Base-by-base conservation (phyloP, 2,888 invertebrate genomes). In the Scaptomyza caliginosa region DNA sequence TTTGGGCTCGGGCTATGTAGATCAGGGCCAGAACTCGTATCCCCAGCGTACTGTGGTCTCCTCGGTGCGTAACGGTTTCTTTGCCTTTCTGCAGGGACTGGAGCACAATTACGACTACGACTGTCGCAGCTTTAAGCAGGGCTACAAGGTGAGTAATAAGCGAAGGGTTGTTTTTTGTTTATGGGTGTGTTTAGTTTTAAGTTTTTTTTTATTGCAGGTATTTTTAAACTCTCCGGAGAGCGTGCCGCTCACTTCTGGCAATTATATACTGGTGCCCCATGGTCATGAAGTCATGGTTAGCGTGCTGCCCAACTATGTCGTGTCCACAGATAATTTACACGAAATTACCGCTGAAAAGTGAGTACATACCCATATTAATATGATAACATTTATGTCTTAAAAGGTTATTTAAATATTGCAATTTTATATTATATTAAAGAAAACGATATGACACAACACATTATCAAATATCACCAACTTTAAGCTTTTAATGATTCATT, bases 301-400 rank as follows among this genome's bases (percentile, higher is more conserved):
- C 16, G 93, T 95, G 17, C 93, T 94, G 90, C 95, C 95, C 5
- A 94, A 94, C 85, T 95, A 95, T 93, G 94, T 95, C 93, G 94
- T 94, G 10, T 95, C 95, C 0, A 94, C 94, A 1, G 92, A 93
- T 48, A 94, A 93, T 67, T 91, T 95, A 10, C 92, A 91, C 68
- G 92, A 92, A 51, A 95, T 95, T 75, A 92, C 68, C 3, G 81
- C 90, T 91, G 76, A 93, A 93, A 86, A 90, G 90, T 90, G 71
- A 71, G 76, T 38, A 40, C 34, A 16, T 42, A 17, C 26, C 23
- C 26, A 11, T 32, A 8, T 28, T 10, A 24, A 11, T 21, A 39
- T 42, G 13, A 5, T 16, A 11, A 11, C 19, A 19, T n/a, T 17
- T 5, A 11, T 2, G n/a, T 36, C 8, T 8, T 10, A 16, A 16